A percentile compares a stretch with the other conserved stretches of the same genome.
Evolutionary conservation across 2,888 invertebrate genomes (phyloP).

Genomic region (Agrotis exclamationis): DNA sequence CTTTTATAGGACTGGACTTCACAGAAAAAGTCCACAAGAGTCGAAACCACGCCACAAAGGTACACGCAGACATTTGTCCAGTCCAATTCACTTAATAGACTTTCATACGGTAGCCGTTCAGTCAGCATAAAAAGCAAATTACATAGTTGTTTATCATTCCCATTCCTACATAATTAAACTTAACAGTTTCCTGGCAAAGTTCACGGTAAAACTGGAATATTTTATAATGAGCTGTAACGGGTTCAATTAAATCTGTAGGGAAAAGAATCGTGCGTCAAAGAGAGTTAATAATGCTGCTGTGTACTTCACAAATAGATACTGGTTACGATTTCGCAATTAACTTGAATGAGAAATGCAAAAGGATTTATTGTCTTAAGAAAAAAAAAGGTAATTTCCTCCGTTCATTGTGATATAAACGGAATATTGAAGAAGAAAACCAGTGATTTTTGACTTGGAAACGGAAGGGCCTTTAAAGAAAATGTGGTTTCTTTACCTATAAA

Average conservation of each 20-base stretch:
- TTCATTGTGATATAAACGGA: conserved; percentile 20
- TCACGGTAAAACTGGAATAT: conserved; percentile 48
- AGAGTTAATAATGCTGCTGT: conserved; percentile 60
- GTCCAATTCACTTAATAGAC: conserved; percentile 67
- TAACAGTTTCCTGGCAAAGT: conserved; percentile 64
- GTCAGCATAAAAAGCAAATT: conserved; percentile 66
- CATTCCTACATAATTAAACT: conserved; percentile 71
- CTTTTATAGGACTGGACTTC: conserved; percentile 33
- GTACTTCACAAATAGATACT: conserved; percentile 52
- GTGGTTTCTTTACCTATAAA: neutral
- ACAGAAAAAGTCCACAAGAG: conserved; percentile 48
- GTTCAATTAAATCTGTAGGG: conserved; percentile 54
- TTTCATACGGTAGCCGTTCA: conserved; percentile 58
- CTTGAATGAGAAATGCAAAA: conserved; percentile 42
- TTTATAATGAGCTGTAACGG: conserved; percentile 58
- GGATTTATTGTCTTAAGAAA: conserved; percentile 50
- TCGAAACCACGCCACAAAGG: conserved; percentile 44
- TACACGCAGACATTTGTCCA: conserved; percentile 58
- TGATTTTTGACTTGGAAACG: neutral
- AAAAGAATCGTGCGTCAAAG: conserved; percentile 56
- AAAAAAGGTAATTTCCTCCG: conserved; percentile 38
- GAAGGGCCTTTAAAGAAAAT: neutral
- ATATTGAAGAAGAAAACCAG: conserved; percentile 19
- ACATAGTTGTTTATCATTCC: conserved; percentile 70
- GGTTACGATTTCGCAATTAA: conserved; percentile 59